A percentile compares a stretch with the other conserved stretches of the same genome.
phyloP scores from a whole-genome alignment of 2,888 invertebrate species.

The Pyralis farinalis region DNA sequence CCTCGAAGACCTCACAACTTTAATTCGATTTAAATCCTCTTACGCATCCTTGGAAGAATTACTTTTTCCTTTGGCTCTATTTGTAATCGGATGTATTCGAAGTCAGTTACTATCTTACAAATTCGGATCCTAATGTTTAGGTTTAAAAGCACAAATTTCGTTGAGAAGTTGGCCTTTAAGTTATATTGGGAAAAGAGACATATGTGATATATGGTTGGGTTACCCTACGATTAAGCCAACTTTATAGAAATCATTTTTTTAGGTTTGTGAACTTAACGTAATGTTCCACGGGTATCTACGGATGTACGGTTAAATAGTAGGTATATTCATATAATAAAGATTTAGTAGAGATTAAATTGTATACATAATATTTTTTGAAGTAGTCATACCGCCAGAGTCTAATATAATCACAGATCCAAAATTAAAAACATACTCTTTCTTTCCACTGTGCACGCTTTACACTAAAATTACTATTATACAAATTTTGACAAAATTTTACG shows the following conservation, averaged over 20 bases:
- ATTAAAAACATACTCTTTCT: too few relatives aligned
- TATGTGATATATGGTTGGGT: background rate
- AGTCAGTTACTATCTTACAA: background rate
- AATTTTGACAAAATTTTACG: too few relatives aligned
- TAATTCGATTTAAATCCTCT: conserved; percentile 5
- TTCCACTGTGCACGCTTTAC: too few relatives aligned
- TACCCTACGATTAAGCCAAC: background rate
- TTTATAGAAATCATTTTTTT: background rate
- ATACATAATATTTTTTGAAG: too few relatives aligned
- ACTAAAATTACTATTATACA: too few relatives aligned
- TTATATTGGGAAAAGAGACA: background rate
- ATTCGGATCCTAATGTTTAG: background rate
- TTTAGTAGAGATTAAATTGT: too few relatives aligned
- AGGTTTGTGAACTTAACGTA: too few relatives aligned
- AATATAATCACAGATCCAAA: too few relatives aligned
- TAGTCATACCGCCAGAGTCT: too few relatives aligned
- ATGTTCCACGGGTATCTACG: too few relatives aligned
- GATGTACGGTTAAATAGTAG: too few relatives aligned
- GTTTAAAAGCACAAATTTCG: background rate
- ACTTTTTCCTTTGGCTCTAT: background rate
- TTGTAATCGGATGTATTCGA: background rate
- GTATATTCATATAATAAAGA: too few relatives aligned
- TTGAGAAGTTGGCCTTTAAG: background rate
- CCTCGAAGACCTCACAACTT: background rate
- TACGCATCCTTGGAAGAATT: background rate